Conservation (phyloP, 2,113 vertebrate genomes). For the Perca schrenkii region DNA sequence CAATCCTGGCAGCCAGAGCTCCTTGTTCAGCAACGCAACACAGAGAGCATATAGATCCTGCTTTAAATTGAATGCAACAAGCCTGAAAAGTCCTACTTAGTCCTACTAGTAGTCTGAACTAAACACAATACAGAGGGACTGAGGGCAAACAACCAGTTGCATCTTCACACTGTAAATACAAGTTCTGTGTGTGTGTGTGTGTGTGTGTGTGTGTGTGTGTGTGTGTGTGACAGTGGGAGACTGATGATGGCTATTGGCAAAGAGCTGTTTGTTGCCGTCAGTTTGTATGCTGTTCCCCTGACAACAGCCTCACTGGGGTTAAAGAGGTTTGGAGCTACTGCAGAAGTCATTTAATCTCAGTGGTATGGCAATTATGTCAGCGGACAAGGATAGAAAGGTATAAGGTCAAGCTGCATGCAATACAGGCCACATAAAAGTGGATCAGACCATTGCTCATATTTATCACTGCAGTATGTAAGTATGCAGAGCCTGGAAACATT, state of each 20-base stretch:
- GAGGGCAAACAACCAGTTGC: conserved; percentile 7
- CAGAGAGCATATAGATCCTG: not conserved
- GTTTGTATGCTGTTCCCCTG: conserved; percentile 72
- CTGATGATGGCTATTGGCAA: conserved; percentile 39
- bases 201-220: not conserved
- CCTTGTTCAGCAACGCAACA: conserved; percentile 33
- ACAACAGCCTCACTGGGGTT: conserved; percentile 69
- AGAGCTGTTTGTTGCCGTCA: conserved; percentile 57
- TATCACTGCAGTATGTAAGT: conserved; percentile 13
- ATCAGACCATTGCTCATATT: conserved; percentile 40
- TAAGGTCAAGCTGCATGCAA: conserved; percentile 50
- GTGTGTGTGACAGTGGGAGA: conserved; percentile 32
- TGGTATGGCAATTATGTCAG: conserved; percentile 67
- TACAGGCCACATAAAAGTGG: conserved; percentile 25
- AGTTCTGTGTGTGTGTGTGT: conserved; percentile 3
- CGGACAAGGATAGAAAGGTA: conserved; percentile 41
- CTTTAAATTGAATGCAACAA: conserved; percentile 1
- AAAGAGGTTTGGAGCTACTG: conserved; percentile 60
- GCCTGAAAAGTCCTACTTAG: not conserved
- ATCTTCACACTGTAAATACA: conserved; percentile 11
- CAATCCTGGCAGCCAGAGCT: conserved; percentile 49
- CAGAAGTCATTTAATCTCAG: conserved; percentile 65
- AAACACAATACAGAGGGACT: not conserved
- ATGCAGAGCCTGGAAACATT: conserved; percentile 12
- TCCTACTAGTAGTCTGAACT: not conserved